Conservation (phyloP, 2,888 invertebrate species). For the Lasioglossum zephyrum region DNA sequence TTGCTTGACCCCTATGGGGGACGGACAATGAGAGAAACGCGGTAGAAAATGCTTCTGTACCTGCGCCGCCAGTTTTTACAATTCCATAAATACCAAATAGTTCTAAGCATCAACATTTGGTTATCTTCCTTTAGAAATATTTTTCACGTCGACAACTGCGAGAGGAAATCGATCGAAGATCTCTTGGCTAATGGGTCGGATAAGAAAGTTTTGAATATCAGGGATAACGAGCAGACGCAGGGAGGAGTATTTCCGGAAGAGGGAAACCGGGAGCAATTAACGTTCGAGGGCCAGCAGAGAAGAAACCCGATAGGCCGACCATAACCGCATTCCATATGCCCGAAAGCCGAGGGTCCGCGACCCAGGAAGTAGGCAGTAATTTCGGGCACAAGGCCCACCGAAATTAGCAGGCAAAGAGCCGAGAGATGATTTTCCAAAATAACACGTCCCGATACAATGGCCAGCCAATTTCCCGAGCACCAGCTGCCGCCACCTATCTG, state of each 20-base stretch:
- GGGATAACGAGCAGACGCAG: background rate
- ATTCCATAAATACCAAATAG: too few species aligned
- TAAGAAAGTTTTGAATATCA: background rate
- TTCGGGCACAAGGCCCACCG: conserved; percentile 73
- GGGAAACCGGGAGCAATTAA: conserved; percentile 53
- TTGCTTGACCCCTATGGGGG: conserved; percentile 74
- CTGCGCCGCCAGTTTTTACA: conserved; percentile 13
- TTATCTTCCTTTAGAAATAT: too few species aligned
- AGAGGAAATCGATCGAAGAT: background rate
- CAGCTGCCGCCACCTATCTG: conserved; percentile 82
- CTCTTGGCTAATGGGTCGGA: background rate
- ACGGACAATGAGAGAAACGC: conserved; percentile 65
- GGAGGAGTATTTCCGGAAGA: conserved; percentile 34
- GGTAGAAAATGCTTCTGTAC: conserved; percentile 42
- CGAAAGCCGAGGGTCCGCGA: conserved; percentile 65
- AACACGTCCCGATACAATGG: conserved; percentile 75
- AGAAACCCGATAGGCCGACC: conserved; percentile 61
- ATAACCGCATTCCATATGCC: conserved; percentile 77
- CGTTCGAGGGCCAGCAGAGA: conserved; percentile 27
- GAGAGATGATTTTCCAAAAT: conserved; percentile 83
- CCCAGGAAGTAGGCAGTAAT: conserved; percentile 80
- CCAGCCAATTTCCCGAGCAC: conserved; percentile 80
- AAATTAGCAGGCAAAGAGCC: conserved; percentile 82
- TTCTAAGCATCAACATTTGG: too few species aligned
- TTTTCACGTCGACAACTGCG: background rate